Percentiles rank a stretch among this genome's conserved stretches.
Conservation (phyloP, 2,888 invertebrate genomes). For the Heliconius charithonia region DNA sequence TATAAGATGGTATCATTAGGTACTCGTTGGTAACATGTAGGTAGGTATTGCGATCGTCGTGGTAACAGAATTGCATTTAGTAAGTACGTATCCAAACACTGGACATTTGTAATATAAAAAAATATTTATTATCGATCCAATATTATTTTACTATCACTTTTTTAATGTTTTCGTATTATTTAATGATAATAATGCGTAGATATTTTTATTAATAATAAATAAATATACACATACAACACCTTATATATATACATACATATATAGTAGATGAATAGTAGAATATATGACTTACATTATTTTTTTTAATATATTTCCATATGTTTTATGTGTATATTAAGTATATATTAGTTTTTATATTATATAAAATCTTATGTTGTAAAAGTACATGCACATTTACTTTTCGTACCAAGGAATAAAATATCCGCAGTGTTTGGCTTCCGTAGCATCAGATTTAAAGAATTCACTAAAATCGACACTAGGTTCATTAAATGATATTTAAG, state of each 20-base stretch:
- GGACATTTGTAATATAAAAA: conserved; percentile 10
- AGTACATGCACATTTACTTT: not conserved
- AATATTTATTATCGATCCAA: not conserved
- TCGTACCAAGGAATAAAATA: not conserved
- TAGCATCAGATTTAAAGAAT: not conserved
- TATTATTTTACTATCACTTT: not conserved
- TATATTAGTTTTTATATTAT: not conserved
- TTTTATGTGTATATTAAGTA: not conserved
- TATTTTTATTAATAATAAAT: not conserved
- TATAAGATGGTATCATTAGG: conserved; percentile 7
- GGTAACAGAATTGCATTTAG: not conserved
- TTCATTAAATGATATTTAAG: conserved; percentile 1
- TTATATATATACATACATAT: not conserved
- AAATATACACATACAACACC: not conserved
- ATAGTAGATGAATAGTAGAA: not conserved
- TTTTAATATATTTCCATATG: not conserved
- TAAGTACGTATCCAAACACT: not conserved
- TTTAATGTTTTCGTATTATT: not conserved
- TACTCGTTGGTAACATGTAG: conserved; percentile 11
- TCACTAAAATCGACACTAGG: not conserved
- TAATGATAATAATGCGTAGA: too few relatives aligned
- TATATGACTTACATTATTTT: not conserved
- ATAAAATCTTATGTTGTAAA: not conserved
- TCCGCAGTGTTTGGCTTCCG: conserved; percentile 14
- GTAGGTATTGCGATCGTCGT: conserved; percentile 3